These are phyloP conservation scores for Aplysina aerophoba DNA, from an alignment of 37 sponge, comb jelly and placozoan species.

Conservation along the genomic window DNA sequence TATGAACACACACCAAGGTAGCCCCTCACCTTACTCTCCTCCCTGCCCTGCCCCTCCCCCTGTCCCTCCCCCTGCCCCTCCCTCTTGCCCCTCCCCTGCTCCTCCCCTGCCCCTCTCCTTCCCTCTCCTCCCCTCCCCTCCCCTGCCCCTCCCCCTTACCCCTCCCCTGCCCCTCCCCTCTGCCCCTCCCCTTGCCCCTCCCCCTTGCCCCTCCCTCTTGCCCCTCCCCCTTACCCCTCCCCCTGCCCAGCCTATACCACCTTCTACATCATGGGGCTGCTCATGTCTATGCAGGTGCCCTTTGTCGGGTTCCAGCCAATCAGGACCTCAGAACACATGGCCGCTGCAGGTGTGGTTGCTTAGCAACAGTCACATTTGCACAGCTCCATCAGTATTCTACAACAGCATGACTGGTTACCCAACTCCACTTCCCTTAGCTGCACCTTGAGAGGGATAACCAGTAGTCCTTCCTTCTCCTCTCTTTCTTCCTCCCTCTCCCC, in stretches of 20 bases:
- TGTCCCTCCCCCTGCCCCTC: neutral
- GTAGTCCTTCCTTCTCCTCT: neutral
- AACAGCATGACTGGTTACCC: neutral
- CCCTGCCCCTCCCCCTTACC: neutral
- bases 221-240: neutral
- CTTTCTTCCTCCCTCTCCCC: neutral
- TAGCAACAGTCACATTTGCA: neutral
- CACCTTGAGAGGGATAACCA: neutral
- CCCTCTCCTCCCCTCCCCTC: neutral
- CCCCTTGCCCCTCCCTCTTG: neutral
- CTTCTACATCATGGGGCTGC: constrained; percentile 95
- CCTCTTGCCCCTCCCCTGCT: neutral
- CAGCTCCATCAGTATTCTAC: no score
- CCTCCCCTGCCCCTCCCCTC: neutral
- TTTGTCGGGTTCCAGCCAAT: constrained; percentile 99
- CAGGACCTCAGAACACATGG: constrained; percentile 99
- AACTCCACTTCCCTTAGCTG: no score
- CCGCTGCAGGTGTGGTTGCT: constrained; percentile 84
- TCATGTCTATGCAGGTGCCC: constrained; percentile 98
- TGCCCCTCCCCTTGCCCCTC: neutral
- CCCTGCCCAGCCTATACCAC: constrained; percentile 86
- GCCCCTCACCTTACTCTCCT: neutral
- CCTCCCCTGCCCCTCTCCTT: neutral
- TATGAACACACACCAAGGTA: no score
- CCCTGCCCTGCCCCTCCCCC: neutral